Percentiles rank a stretch among this genome's conserved stretches.
phyloP scores from a whole-genome alignment of 1,140 invertebrate species.

The Drosophila parvula region DNA sequence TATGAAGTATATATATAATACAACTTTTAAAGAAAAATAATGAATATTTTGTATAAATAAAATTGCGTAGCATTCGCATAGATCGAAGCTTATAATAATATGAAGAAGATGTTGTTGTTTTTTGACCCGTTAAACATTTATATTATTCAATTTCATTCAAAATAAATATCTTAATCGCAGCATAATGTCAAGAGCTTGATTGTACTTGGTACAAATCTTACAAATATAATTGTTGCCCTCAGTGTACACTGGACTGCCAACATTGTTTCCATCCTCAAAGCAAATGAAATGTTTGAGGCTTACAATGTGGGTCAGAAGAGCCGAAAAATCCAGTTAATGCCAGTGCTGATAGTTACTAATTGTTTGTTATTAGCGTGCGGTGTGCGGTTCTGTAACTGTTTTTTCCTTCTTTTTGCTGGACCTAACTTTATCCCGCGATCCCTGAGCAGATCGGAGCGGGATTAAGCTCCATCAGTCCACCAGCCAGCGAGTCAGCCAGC shows the following conservation, averaged over 20 bases:
- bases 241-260: slow-evolving; percentile 2
- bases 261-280: slow-evolving; percentile 10
- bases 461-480: slow-evolving; percentile 22
- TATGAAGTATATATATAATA: too few relatives aligned
- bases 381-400: slow-evolving; percentile 68
- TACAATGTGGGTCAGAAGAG: slow-evolving; percentile 57
- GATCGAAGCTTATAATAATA: too few relatives aligned
- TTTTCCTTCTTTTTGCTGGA: not conserved
- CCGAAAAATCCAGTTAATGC: slow-evolving; percentile 45
- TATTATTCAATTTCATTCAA: too few relatives aligned
- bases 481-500: not conserved
- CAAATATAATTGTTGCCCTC: not conserved
- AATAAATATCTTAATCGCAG: too few relatives aligned
- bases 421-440: not conserved
- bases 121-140: too few relatives aligned
- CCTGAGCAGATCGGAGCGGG: slow-evolving; percentile 11
- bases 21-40: too few relatives aligned
- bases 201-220: too few relatives aligned
- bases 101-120: too few relatives aligned
- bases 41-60: too few relatives aligned
- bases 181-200: too few relatives aligned
- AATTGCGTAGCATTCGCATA: too few relatives aligned
- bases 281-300: slow-evolving; percentile 49
- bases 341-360: slow-evolving; percentile 75
- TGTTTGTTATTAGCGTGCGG: slow-evolving; percentile 73